These are phyloP conservation scores for Salarias fasciatus DNA, from an alignment of 2,797 vertebrate species.

Conservation along the genomic window DNA sequence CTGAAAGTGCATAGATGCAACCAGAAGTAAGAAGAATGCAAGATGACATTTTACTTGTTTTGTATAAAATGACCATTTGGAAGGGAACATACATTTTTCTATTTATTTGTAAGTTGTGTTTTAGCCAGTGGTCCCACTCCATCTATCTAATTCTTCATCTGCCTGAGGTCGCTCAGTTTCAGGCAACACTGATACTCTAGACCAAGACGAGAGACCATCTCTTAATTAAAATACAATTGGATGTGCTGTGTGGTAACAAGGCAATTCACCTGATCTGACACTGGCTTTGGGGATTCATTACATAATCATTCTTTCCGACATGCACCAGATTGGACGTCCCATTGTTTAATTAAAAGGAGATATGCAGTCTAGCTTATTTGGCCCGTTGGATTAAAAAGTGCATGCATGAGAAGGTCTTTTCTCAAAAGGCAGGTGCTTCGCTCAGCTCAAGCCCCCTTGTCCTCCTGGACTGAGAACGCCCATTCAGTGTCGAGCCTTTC, in stretches of 20 bases:
- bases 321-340: slow-evolving; percentile 25
- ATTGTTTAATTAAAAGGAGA: slow-evolving; percentile 50
- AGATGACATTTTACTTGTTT: slow-evolving; percentile 44
- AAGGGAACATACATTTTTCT: slow-evolving; percentile 29
- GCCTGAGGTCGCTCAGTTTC: slow-evolving; percentile 78
- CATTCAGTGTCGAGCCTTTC: slow-evolving; percentile 52
- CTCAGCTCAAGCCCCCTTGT: slow-evolving; percentile 37
- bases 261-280: slow-evolving; percentile 70
- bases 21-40: slow-evolving; percentile 3
- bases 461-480: slow-evolving; percentile 31
- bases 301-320: slow-evolving; percentile 53
- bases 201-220: slow-evolving; percentile 76
- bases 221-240: slow-evolving; percentile 85
- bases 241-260: slow-evolving; percentile 55
- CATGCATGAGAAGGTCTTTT: not conserved
- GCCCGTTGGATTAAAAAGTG: slow-evolving; percentile 18
- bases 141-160: slow-evolving; percentile 23
- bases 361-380: slow-evolving; percentile 4
- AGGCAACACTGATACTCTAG: slow-evolving; percentile 80
- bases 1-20: not conserved
- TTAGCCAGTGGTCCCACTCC: slow-evolving; percentile 5
- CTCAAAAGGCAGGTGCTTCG: slow-evolving; percentile 17
- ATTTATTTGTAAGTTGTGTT: slow-evolving; percentile 12
- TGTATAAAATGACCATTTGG: slow-evolving; percentile 11
- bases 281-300: slow-evolving; percentile 59